Evolutionary conservation across 2,113 vertebrate species (phyloP).

Genomic region (Bucco capensis): DNA sequence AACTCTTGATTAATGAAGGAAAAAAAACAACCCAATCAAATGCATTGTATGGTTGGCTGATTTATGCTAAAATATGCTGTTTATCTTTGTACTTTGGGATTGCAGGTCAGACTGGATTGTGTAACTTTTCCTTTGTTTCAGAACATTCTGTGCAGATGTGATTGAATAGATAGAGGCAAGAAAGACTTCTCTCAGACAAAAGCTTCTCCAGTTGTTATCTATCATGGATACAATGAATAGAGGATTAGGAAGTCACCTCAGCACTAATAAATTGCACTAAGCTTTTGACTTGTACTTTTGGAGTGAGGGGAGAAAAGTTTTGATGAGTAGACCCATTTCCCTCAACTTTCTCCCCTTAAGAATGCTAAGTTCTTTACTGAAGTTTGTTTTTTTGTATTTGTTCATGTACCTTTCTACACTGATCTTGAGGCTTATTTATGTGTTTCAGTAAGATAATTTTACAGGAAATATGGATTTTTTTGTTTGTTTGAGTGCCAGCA

Average conservation of each 20-base stretch:
- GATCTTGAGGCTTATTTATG: neutral
- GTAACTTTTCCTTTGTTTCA: constrained; percentile 20
- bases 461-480: neutral
- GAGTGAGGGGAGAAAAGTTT: neutral
- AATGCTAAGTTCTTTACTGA: neutral
- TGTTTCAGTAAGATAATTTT: neutral
- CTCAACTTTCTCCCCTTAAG: neutral
- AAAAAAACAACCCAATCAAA: neutral
- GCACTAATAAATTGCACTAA: neutral
- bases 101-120: constrained; percentile 1
- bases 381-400: neutral
- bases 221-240: neutral
- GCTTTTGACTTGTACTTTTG: neutral
- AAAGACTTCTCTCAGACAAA: neutral
- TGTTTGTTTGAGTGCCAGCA: neutral
- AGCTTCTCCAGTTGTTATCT: neutral
- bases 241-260: neutral
- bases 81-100: neutral
- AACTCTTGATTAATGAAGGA: neutral
- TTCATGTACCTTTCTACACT: neutral
- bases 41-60: neutral
- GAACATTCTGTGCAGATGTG: neutral
- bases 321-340: neutral
- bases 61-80: neutral
- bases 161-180: neutral